Evolutionary conservation across 2,797 vertebrate species (phyloP).

Genomic region (Sylvia borin): DNA sequence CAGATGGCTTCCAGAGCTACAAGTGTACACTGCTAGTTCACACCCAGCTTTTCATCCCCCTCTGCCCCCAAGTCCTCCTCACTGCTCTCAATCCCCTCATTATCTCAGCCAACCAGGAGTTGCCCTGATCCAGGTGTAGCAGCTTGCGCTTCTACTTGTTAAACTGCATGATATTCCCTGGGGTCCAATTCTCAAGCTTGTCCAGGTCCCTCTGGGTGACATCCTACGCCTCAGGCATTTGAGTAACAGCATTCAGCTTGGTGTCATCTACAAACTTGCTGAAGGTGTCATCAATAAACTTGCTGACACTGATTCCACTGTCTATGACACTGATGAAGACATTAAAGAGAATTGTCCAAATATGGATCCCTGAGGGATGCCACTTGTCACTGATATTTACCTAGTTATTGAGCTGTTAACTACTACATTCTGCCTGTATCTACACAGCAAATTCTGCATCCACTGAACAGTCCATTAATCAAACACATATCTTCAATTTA

Average conservation of each 20-base stretch:
- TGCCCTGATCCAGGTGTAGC: too few relatives aligned
- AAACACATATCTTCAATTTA: background rate
- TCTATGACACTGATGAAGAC: background rate
- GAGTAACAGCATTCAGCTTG: background rate
- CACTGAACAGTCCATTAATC: background rate
- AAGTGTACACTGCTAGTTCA: background rate
- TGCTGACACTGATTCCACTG: background rate
- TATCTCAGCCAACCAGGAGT: fast-evolving
- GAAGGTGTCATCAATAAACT: background rate
- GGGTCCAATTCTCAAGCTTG: background rate
- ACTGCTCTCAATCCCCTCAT: background rate
- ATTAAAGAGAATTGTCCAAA: background rate
- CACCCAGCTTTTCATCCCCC: background rate
- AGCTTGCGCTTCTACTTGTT: background rate
- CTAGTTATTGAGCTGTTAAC: background rate
- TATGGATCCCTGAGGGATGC: background rate
- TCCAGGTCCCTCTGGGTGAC: background rate
- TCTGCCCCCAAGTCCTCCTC: background rate
- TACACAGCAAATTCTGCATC: background rate
- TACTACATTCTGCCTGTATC: background rate
- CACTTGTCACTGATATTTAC: background rate
- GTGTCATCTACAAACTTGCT: background rate
- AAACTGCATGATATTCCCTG: background rate
- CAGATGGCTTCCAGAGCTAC: background rate
- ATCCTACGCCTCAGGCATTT: background rate